Base-by-base conservation (phyloP, 2,888 invertebrate species). In the Amphipyra berbera region DNA sequence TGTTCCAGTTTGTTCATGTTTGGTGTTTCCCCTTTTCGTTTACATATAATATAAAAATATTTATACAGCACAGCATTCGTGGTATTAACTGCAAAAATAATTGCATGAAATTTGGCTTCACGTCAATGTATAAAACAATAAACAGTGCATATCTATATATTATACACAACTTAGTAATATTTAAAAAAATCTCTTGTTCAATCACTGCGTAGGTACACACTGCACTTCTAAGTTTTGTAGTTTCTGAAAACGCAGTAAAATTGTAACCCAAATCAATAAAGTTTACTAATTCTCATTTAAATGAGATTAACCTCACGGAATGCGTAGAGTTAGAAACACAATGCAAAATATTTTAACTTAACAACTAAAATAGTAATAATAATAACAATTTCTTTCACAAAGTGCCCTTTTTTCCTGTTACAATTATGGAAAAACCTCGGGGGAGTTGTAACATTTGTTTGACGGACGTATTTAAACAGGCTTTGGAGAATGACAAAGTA, bases 171-270 rank as follows among this genome's bases (percentile, higher is more conserved):
- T 68, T 61, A 80, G 40, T 69, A 50, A 70, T 70, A 61, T 57
- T 61, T 57, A 46, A 73, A 61, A 67, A 68, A 61, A 59, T 73
- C 57, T 72, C 61, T 68, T 66, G 64, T 69, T 64, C 79, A 67
- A 59, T 81, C 78, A 85, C 85, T 76, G 84, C 80, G 73, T n/a
- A n/a, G n/a, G n/a, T 75, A 77, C 80, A 82, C 72, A 82, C 80
- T 78, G 84, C 84, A 81, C 82, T 77, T 75, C 80, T 88, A 86
- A 66, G 79, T 82, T 86, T 83, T 85, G 86, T 85, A 74, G 83
- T 81, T 84, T 88, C 85, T 88, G 88, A 86, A 87, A 90, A 85
- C 76, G 82, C 70, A 83, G 77, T 46, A 81, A 82, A 82, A 72
- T 76, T 67, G 77, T 69, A 78, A 76, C 67, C 73, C 66, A 73